phyloP scores from a whole-genome alignment of 2,888 invertebrate species.

The Pachycephus smyrnensis region DNA sequence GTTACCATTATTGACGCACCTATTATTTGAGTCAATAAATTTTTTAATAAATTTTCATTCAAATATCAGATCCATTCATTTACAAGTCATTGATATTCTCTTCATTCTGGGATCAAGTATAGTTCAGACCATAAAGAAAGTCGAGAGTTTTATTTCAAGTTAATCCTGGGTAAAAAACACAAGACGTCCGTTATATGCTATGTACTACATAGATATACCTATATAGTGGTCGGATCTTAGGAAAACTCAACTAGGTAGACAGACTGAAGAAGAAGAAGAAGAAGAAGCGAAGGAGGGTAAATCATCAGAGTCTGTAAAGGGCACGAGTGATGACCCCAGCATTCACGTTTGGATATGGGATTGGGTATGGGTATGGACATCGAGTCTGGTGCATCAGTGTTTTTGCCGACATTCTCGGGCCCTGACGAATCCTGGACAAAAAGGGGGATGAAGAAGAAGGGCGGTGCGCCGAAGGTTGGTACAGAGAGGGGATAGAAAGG shows the following conservation, averaged over 20 bases:
- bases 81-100: background rate
- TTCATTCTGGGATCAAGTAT: background rate
- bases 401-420: background rate
- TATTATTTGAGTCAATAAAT: background rate
- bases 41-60: background rate
- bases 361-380: background rate
- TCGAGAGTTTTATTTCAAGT: background rate
- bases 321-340: background rate
- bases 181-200: background rate
- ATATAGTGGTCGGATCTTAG: background rate
- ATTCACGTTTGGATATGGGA: background rate
- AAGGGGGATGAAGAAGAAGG: constrained; percentile 7
- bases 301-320: background rate
- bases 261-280: background rate
- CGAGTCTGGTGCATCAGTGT: background rate
- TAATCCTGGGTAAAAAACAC: background rate
- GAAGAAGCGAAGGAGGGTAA: background rate
- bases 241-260: background rate
- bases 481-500: constrained; percentile 10
- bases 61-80: background rate
- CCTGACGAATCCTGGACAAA: constrained; percentile 1
- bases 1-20: too few relatives aligned
- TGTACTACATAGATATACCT: background rate
- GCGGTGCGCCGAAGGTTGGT: constrained; percentile 14
- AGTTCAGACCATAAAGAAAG: background rate